These are phyloP conservation scores for Scomber japonicus DNA, from an alignment of 2,113 vertebrate genomes.

Conservation along the genomic window DNA sequence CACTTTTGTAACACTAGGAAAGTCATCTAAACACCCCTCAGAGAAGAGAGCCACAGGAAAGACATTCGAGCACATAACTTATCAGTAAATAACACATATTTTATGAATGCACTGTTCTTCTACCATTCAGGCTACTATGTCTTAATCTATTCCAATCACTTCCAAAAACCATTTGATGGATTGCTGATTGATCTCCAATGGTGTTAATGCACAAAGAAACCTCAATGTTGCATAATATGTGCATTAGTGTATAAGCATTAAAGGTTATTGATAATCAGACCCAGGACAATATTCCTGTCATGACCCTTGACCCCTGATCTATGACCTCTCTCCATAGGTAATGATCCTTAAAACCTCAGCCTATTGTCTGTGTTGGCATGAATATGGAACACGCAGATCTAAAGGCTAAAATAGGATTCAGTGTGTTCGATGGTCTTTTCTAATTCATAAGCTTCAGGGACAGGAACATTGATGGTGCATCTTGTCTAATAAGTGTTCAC, in stretches of 20 bases:
- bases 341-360: slow-evolving; percentile 41
- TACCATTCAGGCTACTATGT: background rate
- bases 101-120: background rate
- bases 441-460: background rate
- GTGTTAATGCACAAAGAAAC: slow-evolving; percentile 26
- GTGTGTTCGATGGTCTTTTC: background rate
- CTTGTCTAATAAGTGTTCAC: background rate
- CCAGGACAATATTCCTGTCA: slow-evolving; percentile 38
- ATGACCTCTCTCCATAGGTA: slow-evolving; percentile 35
- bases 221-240: slow-evolving; percentile 34
- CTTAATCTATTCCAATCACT: background rate
- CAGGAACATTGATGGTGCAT: background rate
- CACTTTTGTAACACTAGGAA: slow-evolving; percentile 26
- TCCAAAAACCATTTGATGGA: slow-evolving; percentile 54
- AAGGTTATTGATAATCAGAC: slow-evolving; percentile 68
- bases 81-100: slow-evolving; percentile 51
- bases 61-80: background rate
- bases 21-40: slow-evolving; percentile 56
- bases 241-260: slow-evolving; percentile 13
- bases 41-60: background rate
- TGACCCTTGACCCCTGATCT: slow-evolving; percentile 60
- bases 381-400: background rate
- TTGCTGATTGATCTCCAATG: slow-evolving; percentile 59
- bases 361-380: background rate
- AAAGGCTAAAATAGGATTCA: background rate